phyloP scores from a whole-genome alignment of 2,888 invertebrate genomes.

The Melinaea marsaeus region DNA sequence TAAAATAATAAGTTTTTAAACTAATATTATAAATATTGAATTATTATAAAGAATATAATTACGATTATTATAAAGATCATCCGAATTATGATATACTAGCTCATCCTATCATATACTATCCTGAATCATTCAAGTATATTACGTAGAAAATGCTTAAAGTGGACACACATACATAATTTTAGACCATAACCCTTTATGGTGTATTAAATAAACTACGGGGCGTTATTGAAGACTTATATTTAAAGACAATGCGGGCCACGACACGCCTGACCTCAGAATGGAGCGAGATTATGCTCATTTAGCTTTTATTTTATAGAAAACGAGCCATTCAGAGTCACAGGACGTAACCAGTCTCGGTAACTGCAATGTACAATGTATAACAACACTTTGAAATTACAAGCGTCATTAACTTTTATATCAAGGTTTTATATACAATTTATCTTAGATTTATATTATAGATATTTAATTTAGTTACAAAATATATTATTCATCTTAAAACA shows the following conservation, averaged over 20 bases:
- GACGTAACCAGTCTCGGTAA: slow-evolving; percentile 39
- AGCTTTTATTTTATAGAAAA: slow-evolving; percentile 59
- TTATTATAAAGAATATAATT: too few species aligned
- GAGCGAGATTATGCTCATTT: slow-evolving; percentile 50
- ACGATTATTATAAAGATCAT: too few species aligned
- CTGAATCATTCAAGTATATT: too few species aligned
- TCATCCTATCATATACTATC: too few species aligned
- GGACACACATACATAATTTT: slow-evolving; percentile 49
- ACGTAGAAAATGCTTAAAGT: slow-evolving; percentile 11
- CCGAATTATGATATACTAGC: too few species aligned
- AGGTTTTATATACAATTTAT: too few species aligned
- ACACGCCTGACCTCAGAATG: slow-evolving; percentile 57
- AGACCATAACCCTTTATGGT: slow-evolving; percentile 35
- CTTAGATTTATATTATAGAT: too few species aligned
- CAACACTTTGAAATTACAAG: slow-evolving; percentile 39
- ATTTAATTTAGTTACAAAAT: too few species aligned
- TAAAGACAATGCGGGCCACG: slow-evolving; percentile 60
- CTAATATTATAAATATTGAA: too few species aligned
- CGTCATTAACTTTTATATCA: too few species aligned
- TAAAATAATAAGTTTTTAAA: neutral
- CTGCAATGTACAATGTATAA: slow-evolving; percentile 53
- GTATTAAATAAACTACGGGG: slow-evolving; percentile 36
- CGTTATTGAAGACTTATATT: slow-evolving; percentile 39
- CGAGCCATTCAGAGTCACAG: slow-evolving; percentile 42
- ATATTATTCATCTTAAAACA: neutral